Evolutionary conservation across 2,888 invertebrate genomes (phyloP).

Genomic region (Euproctis similis): DNA sequence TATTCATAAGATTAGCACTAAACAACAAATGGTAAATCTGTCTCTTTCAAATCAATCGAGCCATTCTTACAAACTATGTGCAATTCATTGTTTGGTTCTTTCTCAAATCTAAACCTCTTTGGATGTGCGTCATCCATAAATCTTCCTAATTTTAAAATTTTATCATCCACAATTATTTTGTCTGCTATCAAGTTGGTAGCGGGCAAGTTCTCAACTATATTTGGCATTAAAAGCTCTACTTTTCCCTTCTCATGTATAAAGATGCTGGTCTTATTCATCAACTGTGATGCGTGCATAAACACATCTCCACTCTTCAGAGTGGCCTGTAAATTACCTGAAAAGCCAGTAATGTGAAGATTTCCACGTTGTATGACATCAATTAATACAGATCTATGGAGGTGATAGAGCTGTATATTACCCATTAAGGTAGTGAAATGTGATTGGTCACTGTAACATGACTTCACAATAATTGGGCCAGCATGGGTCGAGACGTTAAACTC

Average conservation of each 20-base stretch:
- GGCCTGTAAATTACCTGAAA: slow-evolving; percentile 61
- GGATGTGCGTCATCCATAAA: slow-evolving; percentile 69
- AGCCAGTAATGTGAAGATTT: slow-evolving; percentile 60
- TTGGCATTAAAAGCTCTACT: slow-evolving; percentile 59
- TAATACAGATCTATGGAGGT: slow-evolving; percentile 54
- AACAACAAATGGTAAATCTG: slow-evolving; percentile 51
- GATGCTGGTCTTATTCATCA: slow-evolving; percentile 64
- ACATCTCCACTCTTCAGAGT: slow-evolving; percentile 68
- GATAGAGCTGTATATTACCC: slow-evolving; percentile 57
- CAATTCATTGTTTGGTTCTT: slow-evolving; percentile 58
- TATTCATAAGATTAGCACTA: slow-evolving; percentile 27
- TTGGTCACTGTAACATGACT: slow-evolving; percentile 66
- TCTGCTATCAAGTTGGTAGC: slow-evolving; percentile 68
- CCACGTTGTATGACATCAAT: slow-evolving; percentile 69
- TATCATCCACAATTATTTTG: slow-evolving; percentile 64
- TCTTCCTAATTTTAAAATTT: slow-evolving; percentile 59
- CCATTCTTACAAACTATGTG: slow-evolving; percentile 72
- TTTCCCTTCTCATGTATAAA: slow-evolving; percentile 71
- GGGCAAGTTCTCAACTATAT: slow-evolving; percentile 59
- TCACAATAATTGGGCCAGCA: slow-evolving; percentile 56
- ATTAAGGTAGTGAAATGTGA: slow-evolving; percentile 66
- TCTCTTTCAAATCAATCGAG: slow-evolving; percentile 63
- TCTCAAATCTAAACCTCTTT: slow-evolving; percentile 61
- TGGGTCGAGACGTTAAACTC: slow-evolving; percentile 52
- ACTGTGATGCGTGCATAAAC: slow-evolving; percentile 58